A percentile compares a stretch with the other conserved stretches of the same genome.
Evolutionary conservation across 2,888 invertebrate species (phyloP).

Genomic region (Drosophila birchii): DNA sequence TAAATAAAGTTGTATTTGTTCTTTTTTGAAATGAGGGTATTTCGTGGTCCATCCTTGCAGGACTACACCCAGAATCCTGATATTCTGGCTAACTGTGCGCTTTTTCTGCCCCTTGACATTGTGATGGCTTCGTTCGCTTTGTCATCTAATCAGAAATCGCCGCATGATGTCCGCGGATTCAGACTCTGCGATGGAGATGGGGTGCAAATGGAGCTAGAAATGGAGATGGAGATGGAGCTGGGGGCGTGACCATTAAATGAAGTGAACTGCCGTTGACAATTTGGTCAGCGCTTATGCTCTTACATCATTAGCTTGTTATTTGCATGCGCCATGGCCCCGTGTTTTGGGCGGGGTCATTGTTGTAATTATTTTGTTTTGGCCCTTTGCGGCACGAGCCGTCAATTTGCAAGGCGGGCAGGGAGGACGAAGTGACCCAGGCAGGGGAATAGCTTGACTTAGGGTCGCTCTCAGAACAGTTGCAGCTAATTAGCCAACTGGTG

Average conservation of each 20-base stretch:
- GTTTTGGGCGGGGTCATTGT: slow-evolving; percentile 12
- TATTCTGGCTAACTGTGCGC: neutral
- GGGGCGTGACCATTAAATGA: slow-evolving; percentile 47
- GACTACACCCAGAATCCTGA: neutral
- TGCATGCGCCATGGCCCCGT: slow-evolving; percentile 55
- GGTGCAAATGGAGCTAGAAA: neutral
- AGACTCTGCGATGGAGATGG: neutral
- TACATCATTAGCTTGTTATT: slow-evolving; percentile 78
- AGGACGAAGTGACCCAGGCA: neutral
- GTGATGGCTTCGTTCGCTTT: slow-evolving; percentile 55
- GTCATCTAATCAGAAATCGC: slow-evolving; percentile 79
- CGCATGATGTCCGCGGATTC: slow-evolving; percentile 70
- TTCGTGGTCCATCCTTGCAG: neutral
- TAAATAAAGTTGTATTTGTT: too few relatives aligned
- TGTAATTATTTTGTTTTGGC: slow-evolving; percentile 46
- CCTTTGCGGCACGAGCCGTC: slow-evolving; percentile 71
- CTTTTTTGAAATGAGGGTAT: neutral
- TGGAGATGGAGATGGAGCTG: neutral
- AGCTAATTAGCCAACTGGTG: slow-evolving; percentile 78
- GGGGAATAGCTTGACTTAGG: slow-evolving; percentile 6
- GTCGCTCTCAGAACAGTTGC: slow-evolving; percentile 67
- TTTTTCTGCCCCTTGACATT: slow-evolving; percentile 17
- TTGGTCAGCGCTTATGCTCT: slow-evolving; percentile 75
- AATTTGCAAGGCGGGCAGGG: slow-evolving; percentile 47
- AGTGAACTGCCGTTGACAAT: slow-evolving; percentile 68